A percentile compares a stretch with the other conserved stretches of the same genome.
Conservation (phyloP, 2,797 vertebrate genomes). For the Rousettus madagascariensis region DNA sequence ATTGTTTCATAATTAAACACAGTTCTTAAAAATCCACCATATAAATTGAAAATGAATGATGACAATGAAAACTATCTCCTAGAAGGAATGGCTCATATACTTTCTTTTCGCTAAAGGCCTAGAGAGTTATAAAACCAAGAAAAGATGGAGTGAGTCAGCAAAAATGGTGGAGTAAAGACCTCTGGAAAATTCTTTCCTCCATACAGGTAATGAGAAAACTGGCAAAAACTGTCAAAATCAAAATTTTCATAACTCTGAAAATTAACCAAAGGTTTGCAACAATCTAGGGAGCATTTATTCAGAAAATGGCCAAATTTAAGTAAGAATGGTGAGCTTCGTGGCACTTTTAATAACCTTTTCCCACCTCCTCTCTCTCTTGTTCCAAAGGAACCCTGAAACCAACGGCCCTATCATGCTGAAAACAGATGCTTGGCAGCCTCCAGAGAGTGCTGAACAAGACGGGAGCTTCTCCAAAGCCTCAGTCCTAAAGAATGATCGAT, state of each 20-base stretch:
- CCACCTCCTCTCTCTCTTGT: neutral
- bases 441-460: neutral
- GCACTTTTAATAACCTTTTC: neutral
- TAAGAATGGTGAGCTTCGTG: neutral
- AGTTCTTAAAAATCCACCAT: neutral
- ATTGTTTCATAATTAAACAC: neutral
- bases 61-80: neutral
- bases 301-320: neutral
- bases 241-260: conserved; percentile 32
- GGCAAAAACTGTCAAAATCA: neutral
- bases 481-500: neutral
- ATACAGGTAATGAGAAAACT: neutral
- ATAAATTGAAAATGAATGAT: neutral
- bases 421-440: neutral
- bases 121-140: neutral
- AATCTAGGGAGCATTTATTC: neutral
- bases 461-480: neutral
- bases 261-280: conserved; percentile 5
- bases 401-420: neutral
- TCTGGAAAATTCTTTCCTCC: neutral
- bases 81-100: neutral
- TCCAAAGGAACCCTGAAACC: neutral
- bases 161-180: neutral
- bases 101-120: neutral
- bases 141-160: neutral